Evolutionary conservation across 1,140 invertebrate species (phyloP).

Genomic region (Danaus melanippus): DNA sequence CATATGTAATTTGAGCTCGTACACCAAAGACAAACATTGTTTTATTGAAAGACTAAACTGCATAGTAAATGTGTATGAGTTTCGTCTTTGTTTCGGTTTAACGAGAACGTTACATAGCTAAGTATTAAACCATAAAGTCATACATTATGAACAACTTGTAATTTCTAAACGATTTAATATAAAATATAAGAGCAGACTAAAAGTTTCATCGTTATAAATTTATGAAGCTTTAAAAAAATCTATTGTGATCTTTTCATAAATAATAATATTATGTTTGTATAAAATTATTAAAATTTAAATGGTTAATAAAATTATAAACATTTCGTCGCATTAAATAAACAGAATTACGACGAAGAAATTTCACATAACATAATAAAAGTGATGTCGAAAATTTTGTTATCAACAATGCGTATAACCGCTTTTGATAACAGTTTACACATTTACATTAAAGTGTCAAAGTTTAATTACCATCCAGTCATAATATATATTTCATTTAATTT

Average conservation of each 20-base stretch:
- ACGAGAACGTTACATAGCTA: conserved; percentile 15
- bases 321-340: too few species aligned
- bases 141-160: conserved; percentile 6
- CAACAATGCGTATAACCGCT: too few species aligned
- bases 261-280: background rate
- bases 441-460: too few species aligned
- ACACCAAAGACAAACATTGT: conserved; percentile 27
- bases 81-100: conserved; percentile 24
- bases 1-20: conserved; percentile 20
- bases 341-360: too few species aligned
- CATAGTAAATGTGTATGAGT: conserved; percentile 32
- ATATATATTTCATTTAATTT: too few species aligned
- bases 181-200: background rate
- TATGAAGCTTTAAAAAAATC: too few species aligned
- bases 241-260: too few species aligned
- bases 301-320: conserved; percentile 1
- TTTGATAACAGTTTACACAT: too few species aligned
- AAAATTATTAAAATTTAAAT: background rate
- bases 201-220: background rate
- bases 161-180: conserved; percentile 14
- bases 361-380: too few species aligned
- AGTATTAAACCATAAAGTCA: conserved; percentile 13
- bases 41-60: conserved; percentile 31
- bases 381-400: too few species aligned
- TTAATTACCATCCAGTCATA: too few species aligned